Conservation (phyloP, 37 sponge, comb jelly and placozoan species). For the Chondrosia reniformis region DNA sequence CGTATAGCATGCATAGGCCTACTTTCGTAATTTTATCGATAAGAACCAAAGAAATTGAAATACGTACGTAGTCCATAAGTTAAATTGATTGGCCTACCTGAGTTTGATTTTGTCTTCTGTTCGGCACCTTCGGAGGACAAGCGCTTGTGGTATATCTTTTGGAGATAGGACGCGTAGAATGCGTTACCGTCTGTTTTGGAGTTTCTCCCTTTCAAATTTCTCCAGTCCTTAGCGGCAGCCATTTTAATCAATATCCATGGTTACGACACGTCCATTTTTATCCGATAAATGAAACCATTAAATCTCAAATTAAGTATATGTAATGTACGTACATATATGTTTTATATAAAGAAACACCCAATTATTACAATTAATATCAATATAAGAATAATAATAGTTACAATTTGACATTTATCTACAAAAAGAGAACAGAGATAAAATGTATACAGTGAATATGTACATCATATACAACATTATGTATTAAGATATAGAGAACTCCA, state of each 20-base stretch:
- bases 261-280: neutral
- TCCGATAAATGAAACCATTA: neutral
- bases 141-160: neutral
- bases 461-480: too few relatives aligned
- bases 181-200: neutral
- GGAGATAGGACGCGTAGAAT: slow-evolving; percentile 14
- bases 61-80: too few relatives aligned
- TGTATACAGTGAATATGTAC: neutral
- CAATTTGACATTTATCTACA: slow-evolving; percentile 73
- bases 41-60: too few relatives aligned
- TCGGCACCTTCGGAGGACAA: too few relatives aligned
- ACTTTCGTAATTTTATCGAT: too few relatives aligned
- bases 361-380: slow-evolving; percentile 58
- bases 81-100: too few relatives aligned
- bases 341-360: slow-evolving; percentile 49
- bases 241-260: slow-evolving; percentile 9
- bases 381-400: slow-evolving; percentile 62
- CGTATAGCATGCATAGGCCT: too few relatives aligned
- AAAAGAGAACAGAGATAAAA: slow-evolving; percentile 8
- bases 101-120: too few relatives aligned
- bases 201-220: neutral
- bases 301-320: neutral
- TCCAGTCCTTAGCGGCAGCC: neutral
- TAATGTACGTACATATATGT: neutral
- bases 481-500: too few relatives aligned